Base-by-base conservation (phyloP, 2,113 vertebrate genomes). In the Arizona elegans region DNA sequence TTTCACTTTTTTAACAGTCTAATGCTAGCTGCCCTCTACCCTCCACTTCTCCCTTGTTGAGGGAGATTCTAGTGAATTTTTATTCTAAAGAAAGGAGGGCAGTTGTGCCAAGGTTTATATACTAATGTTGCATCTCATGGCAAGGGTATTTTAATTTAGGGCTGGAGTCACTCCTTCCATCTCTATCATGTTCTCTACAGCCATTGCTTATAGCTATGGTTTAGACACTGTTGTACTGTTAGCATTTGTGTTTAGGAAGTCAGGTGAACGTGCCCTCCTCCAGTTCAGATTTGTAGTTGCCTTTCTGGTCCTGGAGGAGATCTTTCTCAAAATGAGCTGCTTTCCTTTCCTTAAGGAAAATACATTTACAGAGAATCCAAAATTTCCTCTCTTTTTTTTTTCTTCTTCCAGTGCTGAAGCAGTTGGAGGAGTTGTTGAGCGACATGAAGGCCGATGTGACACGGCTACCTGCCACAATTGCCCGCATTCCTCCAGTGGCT, bases 361-460 rank as follows among this genome's bases (percentile, higher is more conserved):
- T 50, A 65, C 59, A 87, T 54, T 59, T 52, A 65, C 89, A 90
- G 81, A 93, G 56, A 90, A 81, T 38, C 92, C 55, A 65, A 50
- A 93, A 86, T 87, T 90, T 87, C 88, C 81, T 93, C 65, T 90
- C 96, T 70, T 75, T 91, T 96, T 65, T 91, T 93, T 47, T 43
- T 43, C 43, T 89, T 96, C 81, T 89, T 96, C 81, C 97, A 99
- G 99, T 99, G 95, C 98, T 99, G 95, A 99, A 99, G 98, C 99
- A 99, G 97, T 97, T 99, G n/a, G 99, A 99, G 97, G 99, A 99
- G 96, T 97, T 99, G 88, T 96, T 99, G 95, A 99, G 99, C 90
- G 99, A 99, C 97, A 99, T 99, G 99, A 99, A 99, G 97, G 99
- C 99, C 0, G 99, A 99, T 88, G 99, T 99, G 94, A 99, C 99